Evolutionary conservation across 2,797 vertebrate species (phyloP).

Genomic region (Threskiornis aethiopicus): DNA sequence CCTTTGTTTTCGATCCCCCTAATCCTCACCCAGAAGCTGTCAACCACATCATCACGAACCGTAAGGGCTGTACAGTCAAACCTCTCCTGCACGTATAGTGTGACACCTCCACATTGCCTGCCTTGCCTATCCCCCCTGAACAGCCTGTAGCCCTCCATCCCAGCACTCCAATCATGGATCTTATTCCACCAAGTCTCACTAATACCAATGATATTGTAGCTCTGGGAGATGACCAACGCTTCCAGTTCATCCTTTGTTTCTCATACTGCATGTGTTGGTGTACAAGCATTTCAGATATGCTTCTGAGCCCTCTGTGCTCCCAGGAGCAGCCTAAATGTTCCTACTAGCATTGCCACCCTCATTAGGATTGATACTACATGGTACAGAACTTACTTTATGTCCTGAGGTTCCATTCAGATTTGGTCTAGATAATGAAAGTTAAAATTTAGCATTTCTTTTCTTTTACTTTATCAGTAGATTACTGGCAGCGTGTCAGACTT

Average conservation of each 20-base stretch:
- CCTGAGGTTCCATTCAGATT: background rate
- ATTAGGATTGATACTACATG: background rate
- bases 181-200: background rate
- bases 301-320: background rate
- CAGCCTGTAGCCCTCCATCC: background rate
- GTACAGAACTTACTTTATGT: background rate
- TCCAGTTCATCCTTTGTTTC: background rate
- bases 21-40: background rate
- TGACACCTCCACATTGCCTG: background rate
- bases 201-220: background rate
- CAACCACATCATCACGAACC: background rate
- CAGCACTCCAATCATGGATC: background rate
- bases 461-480: background rate
- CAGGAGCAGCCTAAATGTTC: background rate
- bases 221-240: background rate
- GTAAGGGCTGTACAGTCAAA: background rate
- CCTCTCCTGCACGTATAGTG: background rate
- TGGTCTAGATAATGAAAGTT: background rate
- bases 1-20: background rate
- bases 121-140: background rate
- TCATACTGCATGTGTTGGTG: background rate
- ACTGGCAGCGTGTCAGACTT: background rate
- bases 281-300: background rate
- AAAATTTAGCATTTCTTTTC: background rate
- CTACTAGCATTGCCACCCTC: background rate